Percentiles rank a stretch among this genome's conserved stretches.
Conservation (phyloP, 2,888 invertebrate genomes). For the Drosophila rubida region DNA sequence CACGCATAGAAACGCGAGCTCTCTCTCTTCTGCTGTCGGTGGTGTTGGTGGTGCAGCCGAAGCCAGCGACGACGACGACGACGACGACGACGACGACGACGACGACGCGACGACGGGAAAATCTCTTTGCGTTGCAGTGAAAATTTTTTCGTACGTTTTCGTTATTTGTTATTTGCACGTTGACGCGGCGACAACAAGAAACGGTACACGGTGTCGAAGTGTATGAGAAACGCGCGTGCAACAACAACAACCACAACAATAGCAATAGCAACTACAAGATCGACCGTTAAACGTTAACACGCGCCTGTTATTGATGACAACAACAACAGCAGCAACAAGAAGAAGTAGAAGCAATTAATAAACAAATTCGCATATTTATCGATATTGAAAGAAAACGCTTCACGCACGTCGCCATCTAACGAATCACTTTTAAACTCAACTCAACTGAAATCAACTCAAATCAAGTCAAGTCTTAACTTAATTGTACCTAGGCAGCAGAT, state of each 20-base stretch:
- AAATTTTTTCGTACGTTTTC: conserved; percentile 80
- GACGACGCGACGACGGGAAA: conserved; percentile 73
- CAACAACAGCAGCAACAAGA: conserved; percentile 11
- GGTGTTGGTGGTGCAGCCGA: conserved; percentile 69
- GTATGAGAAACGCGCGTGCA: conserved; percentile 58
- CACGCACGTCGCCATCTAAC: conserved; percentile 46
- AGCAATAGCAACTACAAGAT: conserved; percentile 35
- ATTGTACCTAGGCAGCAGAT: conserved; percentile 71
- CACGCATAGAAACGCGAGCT: conserved; percentile 5
- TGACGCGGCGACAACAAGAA: conserved; percentile 82
- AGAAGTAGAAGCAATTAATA: conserved; percentile 3
- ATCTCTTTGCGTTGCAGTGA: conserved; percentile 78
- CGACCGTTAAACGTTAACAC: conserved; percentile 55
- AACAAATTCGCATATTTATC: conserved; percentile 47
- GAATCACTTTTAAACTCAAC: conserved; percentile 36
- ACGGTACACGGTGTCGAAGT: conserved; percentile 62
- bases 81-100: conserved; percentile 54
- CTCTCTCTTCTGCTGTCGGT: conserved; percentile 14
- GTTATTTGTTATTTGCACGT: conserved; percentile 84
- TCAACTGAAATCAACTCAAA: conserved; percentile 39
- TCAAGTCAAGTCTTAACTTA: conserved; percentile 48
- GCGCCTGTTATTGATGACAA: conserved; percentile 40
- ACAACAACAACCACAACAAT: conserved; percentile 41
- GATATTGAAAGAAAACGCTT: conserved; percentile 49
- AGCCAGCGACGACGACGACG: conserved; percentile 45